Evolutionary conservation across 2,797 vertebrate species (phyloP), one percentile per base, ranked within the genome.

Genomic region (Sebastes kiyomatsui): DNA sequence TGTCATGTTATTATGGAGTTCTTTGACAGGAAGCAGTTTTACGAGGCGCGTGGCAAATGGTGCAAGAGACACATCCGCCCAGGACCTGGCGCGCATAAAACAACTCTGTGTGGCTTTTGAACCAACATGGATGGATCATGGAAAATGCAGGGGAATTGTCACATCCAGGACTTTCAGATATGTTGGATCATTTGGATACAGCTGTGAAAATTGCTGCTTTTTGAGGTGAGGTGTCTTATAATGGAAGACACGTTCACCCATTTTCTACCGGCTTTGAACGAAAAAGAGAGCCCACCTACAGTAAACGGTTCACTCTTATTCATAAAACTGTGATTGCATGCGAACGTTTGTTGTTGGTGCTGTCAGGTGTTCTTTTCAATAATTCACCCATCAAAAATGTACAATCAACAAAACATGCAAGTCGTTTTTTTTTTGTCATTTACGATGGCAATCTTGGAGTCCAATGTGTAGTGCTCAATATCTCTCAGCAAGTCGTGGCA

Each of bases 21-120:
- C 6, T 80, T 18, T 85, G 82, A 89, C 77, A 72, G 75, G 69
- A 61, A 74, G 52, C 55, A 18, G 81, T 38, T 87, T 81, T 35
- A 77, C 4, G 32, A 84, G 62, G 65, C 55, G 55, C 22, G 7
- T 59, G 81, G 79, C 82, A 87, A 72, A 85, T 85, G 77, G 78
- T 81, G 83, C 38, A 52, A 33, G 65, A 76, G 72, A 82, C 28
- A 27, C 65, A 35, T 72, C 22, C 60, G 35, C n/a, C 69, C 32
- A 58, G 46, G 46, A 72, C 35, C 32, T 32, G 30, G n/a, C 33
- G 52, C 58, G 55, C 30, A 46, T 54, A 55, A 23, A 74, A 64
- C 35, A n/a, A 2, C 7, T 20, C 35, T 7, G 7, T 5, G 6
- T 60, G 56, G 6, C 56, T 77, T 65, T 60, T 20, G 11, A 54